These are phyloP conservation scores for Greenwoodochromis staneri DNA, from an alignment of 2,113 vertebrate species.

Conservation along the genomic window DNA sequence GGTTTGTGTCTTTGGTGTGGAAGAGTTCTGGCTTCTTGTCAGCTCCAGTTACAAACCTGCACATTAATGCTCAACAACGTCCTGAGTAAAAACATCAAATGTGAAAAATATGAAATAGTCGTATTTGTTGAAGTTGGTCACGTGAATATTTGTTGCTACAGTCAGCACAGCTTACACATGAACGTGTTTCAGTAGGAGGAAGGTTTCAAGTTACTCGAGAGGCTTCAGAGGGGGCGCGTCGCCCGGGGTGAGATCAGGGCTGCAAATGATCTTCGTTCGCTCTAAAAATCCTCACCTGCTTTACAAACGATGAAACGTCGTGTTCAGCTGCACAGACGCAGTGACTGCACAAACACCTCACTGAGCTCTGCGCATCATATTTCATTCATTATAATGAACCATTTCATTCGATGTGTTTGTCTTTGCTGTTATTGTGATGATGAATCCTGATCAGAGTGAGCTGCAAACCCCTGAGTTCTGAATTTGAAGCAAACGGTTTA, in stretches of 20 bases:
- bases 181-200: background rate
- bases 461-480: background rate
- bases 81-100: background rate
- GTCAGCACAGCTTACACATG: background rate
- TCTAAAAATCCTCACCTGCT: background rate
- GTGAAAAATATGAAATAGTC: background rate
- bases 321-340: background rate
- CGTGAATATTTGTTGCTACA: background rate
- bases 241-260: background rate
- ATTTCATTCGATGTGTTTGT: fast-evolving
- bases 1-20: fast-evolving
- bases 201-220: background rate
- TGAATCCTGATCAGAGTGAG: background rate
- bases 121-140: background rate
- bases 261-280: background rate
- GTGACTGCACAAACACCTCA: background rate
- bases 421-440: background rate
- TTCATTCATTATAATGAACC: fast-evolving
- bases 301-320: background rate
- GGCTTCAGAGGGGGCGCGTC: background rate
- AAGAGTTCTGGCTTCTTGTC: background rate
- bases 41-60: background rate
- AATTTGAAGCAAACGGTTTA: fast-evolving
- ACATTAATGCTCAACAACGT: background rate
- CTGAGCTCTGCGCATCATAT: background rate